Conservation (phyloP, 2,888 invertebrate genomes). For the Leptura quadrifasciata region DNA sequence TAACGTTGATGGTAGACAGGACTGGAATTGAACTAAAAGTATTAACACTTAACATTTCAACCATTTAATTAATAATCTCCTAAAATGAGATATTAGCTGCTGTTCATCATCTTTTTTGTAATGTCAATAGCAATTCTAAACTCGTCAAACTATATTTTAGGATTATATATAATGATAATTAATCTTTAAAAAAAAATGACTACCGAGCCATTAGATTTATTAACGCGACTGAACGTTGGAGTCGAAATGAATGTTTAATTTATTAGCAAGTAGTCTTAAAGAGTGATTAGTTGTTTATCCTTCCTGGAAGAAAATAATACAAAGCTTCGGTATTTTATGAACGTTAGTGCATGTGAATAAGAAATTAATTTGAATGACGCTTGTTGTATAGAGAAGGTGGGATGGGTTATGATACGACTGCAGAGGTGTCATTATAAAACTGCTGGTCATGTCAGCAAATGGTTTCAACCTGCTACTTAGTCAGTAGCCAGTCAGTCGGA, state of each 20-base stretch:
- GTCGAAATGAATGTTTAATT: slow-evolving; percentile 22
- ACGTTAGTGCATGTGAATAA: slow-evolving; percentile 62
- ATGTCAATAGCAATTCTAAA: not conserved
- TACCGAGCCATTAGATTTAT: slow-evolving; percentile 9
- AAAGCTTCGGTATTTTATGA: slow-evolving; percentile 44
- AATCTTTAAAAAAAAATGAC: slow-evolving; percentile 9
- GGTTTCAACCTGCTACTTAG: slow-evolving; percentile 74
- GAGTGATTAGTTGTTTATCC: slow-evolving; percentile 51
- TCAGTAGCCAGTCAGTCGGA: slow-evolving; percentile 73
- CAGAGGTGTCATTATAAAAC: slow-evolving; percentile 73
- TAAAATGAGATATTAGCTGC: not conserved
- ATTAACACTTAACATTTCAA: not conserved
- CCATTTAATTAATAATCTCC: not conserved
- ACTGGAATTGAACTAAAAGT: not conserved
- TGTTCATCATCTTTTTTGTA: not conserved
- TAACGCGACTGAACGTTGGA: slow-evolving; percentile 1
- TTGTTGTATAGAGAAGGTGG: slow-evolving; percentile 66
- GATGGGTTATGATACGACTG: slow-evolving; percentile 70
- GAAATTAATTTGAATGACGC: slow-evolving; percentile 72
- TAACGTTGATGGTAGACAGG: not conserved
- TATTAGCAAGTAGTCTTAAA: slow-evolving; percentile 18
- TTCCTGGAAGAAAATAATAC: slow-evolving; percentile 49
- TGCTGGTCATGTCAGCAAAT: slow-evolving; percentile 74
- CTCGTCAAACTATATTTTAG: slow-evolving; percentile 1
- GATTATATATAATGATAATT: slow-evolving; percentile 20